These are phyloP conservation scores for Cynopterus sphinx DNA, from an alignment of 2,797 vertebrate species.

Conservation along the genomic window DNA sequence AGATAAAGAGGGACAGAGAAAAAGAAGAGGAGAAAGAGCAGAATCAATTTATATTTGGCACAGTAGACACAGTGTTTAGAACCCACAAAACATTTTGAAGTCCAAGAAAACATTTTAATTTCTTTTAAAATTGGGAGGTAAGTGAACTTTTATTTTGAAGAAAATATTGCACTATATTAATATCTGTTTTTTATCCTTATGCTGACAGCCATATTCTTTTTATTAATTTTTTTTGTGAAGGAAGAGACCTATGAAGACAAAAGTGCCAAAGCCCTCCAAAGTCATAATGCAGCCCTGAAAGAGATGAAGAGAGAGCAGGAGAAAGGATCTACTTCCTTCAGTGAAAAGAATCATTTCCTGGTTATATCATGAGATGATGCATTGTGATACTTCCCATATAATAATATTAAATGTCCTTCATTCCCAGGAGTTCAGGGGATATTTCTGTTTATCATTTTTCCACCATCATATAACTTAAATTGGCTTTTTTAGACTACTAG, in stretches of 20 bases:
- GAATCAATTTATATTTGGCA: not conserved
- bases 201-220: not conserved
- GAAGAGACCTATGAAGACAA: not conserved
- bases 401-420: not conserved
- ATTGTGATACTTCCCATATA: not conserved
- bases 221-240: not conserved
- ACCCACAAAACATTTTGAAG: not conserved
- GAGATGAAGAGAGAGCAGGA: not conserved
- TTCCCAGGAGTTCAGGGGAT: not conserved
- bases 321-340: not conserved
- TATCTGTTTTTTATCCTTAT: not conserved
- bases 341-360: not conserved
- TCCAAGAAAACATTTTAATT: not conserved
- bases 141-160: not conserved
- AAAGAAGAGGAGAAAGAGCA: not conserved
- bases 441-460: not conserved
- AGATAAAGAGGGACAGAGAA: not conserved
- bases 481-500: not conserved
- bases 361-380: not conserved
- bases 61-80: not conserved
- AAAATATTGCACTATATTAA: not conserved
- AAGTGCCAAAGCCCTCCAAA: not conserved
- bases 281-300: not conserved
- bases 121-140: not conserved
- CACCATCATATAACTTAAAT: not conserved